These are phyloP conservation scores for Seriola quinqueradiata DNA, from an alignment of 2,113 vertebrate genomes.

Conservation along the genomic window DNA sequence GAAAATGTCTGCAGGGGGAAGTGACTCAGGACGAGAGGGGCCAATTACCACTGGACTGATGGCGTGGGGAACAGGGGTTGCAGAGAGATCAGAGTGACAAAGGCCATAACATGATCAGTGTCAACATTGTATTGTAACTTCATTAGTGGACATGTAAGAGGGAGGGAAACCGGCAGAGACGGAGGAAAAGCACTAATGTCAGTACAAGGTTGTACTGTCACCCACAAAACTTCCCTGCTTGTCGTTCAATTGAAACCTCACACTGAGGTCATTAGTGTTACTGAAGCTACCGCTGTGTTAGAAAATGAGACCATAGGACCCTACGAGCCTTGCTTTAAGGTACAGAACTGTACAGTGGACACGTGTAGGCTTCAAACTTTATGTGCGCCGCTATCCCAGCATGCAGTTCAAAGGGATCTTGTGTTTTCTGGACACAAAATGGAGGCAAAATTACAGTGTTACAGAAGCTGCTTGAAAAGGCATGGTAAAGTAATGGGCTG, in stretches of 20 bases:
- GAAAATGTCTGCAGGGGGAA: slow-evolving; percentile 18
- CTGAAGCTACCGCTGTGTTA: slow-evolving; percentile 14
- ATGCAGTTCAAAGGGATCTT: slow-evolving; percentile 9
- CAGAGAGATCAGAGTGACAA: slow-evolving; percentile 32
- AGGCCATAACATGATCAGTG: slow-evolving; percentile 31
- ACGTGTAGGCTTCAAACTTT: slow-evolving; percentile 17
- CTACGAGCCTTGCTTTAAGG: background rate
- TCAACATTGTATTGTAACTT: slow-evolving; percentile 26
- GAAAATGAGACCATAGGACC: background rate
- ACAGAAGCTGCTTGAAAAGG: slow-evolving; percentile 2
- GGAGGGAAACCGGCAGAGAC: background rate
- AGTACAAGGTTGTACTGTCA: slow-evolving; percentile 23
- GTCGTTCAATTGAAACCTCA: slow-evolving; percentile 34
- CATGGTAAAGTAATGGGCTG: slow-evolving; percentile 10
- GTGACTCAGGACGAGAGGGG: slow-evolving; percentile 18
- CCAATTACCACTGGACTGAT: slow-evolving; percentile 53
- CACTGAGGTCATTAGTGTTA: slow-evolving; percentile 1
- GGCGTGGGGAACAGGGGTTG: slow-evolving; percentile 8
- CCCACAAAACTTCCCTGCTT: background rate
- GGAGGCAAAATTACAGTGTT: slow-evolving; percentile 33
- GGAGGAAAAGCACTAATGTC: background rate
- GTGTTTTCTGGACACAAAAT: slow-evolving; percentile 28
- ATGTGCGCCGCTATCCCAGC: background rate
- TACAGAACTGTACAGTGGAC: slow-evolving; percentile 9
- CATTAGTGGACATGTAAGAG: slow-evolving; percentile 34